Conservation (phyloP, 2,888 invertebrate species). For the Caenorhabditis sinica region DNA sequence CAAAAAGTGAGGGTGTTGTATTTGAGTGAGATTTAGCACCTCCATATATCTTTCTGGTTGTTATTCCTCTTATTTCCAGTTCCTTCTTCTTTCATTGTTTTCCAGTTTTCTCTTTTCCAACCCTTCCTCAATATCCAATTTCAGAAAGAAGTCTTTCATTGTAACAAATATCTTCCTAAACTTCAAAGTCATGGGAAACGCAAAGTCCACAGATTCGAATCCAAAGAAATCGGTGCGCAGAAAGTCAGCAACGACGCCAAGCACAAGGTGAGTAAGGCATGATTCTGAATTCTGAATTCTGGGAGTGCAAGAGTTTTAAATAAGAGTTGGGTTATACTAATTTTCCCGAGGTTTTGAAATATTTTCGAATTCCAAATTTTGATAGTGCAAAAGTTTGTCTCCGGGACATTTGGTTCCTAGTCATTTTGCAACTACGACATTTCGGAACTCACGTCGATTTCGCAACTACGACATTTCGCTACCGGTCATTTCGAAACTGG, state of each 20-base stretch:
- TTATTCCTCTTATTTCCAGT: too few species aligned
- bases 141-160: constrained; percentile 9
- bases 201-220: constrained; percentile 54
- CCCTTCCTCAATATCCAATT: constrained; percentile 33
- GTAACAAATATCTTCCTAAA: constrained; percentile 13
- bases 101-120: neutral
- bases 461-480: too few species aligned
- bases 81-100: neutral
- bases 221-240: constrained; percentile 57
- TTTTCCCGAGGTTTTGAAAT: too few species aligned
- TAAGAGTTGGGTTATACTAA: too few species aligned
- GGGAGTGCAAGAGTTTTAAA: too few species aligned
- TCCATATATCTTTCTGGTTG: neutral
- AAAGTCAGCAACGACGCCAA: constrained; percentile 61
- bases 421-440: too few species aligned
- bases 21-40: constrained; percentile 26
- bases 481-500: too few species aligned
- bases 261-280: constrained; percentile 50
- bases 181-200: constrained; percentile 50
- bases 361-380: too few species aligned
- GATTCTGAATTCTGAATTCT: neutral
- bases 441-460: too few species aligned
- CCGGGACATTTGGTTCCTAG: too few species aligned
- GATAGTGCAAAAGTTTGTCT: too few species aligned
- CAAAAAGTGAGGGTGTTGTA: neutral